Percentiles rank a stretch among this genome's conserved stretches.
Evolutionary conservation across 2,888 invertebrate species (phyloP).

Genomic region (Mythimna vitellina): DNA sequence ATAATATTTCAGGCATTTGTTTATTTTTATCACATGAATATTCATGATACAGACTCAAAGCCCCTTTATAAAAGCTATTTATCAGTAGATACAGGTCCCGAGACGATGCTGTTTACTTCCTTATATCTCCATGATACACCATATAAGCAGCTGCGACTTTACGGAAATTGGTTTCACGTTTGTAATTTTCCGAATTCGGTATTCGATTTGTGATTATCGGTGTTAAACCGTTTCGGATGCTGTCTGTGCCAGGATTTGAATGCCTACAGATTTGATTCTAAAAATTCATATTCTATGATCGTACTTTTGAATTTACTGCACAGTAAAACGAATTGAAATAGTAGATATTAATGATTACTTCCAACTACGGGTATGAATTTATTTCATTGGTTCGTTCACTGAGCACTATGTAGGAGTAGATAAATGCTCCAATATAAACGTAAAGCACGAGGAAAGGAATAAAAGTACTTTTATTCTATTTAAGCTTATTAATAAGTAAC

Average conservation of each 20-base stretch:
- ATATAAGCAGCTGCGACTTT: constrained; percentile 52
- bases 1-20: constrained; percentile 51
- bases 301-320: too few species aligned
- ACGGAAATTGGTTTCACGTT: constrained; percentile 64
- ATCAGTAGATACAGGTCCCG: constrained; percentile 30
- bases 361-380: background rate
- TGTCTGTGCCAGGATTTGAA: constrained; percentile 2
- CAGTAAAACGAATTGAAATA: background rate
- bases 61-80: constrained; percentile 48
- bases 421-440: background rate
- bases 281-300: background rate
- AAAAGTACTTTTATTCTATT: background rate
- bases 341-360: background rate
- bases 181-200: constrained; percentile 56
- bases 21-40: constrained; percentile 60
- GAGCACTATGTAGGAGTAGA: background rate
- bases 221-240: constrained; percentile 22
- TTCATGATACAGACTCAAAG: constrained; percentile 49
- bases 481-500: constrained; percentile 2
- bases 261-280: constrained; percentile 4
- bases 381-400: background rate
- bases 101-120: constrained; percentile 39
- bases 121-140: constrained; percentile 41
- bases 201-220: constrained; percentile 40
- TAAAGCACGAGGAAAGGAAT: background rate